Evolutionary conservation across 2,113 vertebrate genomes (phyloP), one percentile per base, ranked within the genome.

Genomic region (Colistium nudipinnis): DNA sequence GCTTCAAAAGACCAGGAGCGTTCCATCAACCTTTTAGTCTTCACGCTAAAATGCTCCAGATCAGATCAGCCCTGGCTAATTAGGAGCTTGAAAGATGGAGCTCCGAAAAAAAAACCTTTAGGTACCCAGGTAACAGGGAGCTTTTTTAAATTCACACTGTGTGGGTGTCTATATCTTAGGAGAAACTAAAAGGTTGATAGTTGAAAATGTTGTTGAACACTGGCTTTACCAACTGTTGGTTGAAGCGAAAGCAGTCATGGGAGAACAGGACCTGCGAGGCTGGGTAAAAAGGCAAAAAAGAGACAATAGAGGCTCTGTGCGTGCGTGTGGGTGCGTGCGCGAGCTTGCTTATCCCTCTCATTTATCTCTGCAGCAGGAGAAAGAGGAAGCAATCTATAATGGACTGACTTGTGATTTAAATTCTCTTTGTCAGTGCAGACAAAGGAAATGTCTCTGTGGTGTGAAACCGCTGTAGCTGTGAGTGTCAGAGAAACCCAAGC

Each of bases 341-440:
- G 52, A 31, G 52, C 27, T 17, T n/a, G 31, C 27, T 31, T n/a
- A 78, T 78, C 76, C 63, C 19, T n/a, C 39, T 73, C 75, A 79
- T 89, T 83, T 82, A 83, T 80, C 81, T 76, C 52, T 48, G 74
- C 20, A n/a, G 74, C 70, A 39, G 43, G 52, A 80, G 69, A 59
- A 60, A 81, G 67, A 88, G 88, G 90, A 90, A 90, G 84, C 65
- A 31, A 81, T 85, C 78, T 64, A 66, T 80, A 83, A 85, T 56
- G n/a, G 70, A 44, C 72, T 28, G 71, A 71, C 78, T 20, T 87
- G 72, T 60, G 75, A 72, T 80, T 86, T 74, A 63, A 81, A 67
- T 85, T 54, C 59, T 85, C 82, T 87, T 91, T 91, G 87, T 88
- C 84, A 35, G 25, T 24, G 74, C 61, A 78, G 85, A 89, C 90